Evolutionary conservation across 2,888 invertebrate species (phyloP).

Genomic region (Watsonalla cultraria): DNA sequence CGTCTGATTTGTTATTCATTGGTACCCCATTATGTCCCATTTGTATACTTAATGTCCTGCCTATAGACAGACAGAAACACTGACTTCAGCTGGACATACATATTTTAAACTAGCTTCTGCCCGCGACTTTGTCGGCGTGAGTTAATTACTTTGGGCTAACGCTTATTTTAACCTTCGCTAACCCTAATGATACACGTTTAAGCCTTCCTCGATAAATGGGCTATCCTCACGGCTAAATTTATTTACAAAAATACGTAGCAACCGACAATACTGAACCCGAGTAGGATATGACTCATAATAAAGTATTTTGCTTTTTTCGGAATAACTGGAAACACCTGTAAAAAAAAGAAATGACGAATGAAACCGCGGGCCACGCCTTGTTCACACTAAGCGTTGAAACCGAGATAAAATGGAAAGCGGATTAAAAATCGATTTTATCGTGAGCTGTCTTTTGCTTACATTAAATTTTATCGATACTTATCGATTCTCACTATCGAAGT

Average conservation of each 20-base stretch:
- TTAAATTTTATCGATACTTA: not conserved
- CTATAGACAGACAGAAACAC: not conserved
- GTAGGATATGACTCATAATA: no score
- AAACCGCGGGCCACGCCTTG: slow-evolving; percentile 9
- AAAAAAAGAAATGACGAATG: no score
- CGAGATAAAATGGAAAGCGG: slow-evolving; percentile 37
- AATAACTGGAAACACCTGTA: no score
- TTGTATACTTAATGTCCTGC: not conserved
- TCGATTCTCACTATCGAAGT: not conserved
- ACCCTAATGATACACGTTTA: no score
- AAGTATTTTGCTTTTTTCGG: no score
- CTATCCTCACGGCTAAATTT: not conserved
- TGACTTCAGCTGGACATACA: not conserved
- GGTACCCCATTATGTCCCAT: slow-evolving; percentile 16
- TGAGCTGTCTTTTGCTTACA: slow-evolving; percentile 2
- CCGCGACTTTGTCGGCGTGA: no score
- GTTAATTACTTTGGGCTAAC: no score
- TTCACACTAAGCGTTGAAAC: slow-evolving; percentile 20
- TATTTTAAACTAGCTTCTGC: no score
- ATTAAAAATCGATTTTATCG: slow-evolving; percentile 8
- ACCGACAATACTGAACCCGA: not conserved
- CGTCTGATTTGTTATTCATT: slow-evolving; percentile 12
- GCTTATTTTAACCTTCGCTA: no score
- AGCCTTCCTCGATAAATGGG: no score
- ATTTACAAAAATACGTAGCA: slow-evolving; percentile 14